Evolutionary conservation across 2,888 invertebrate genomes (phyloP), one percentile per base, ranked within the genome.

Genomic region (Rotaria magnacalcarata): DNA sequence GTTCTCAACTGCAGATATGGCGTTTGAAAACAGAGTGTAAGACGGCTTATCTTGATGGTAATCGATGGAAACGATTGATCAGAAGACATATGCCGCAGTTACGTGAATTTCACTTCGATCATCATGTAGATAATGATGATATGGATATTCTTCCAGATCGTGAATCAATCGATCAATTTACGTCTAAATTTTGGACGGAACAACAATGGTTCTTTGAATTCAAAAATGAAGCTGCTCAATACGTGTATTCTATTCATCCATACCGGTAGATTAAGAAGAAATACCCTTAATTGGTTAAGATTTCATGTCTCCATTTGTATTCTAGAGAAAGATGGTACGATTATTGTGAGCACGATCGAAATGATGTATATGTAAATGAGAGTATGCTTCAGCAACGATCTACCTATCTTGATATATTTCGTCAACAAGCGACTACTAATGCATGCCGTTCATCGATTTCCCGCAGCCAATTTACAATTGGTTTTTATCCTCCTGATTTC

Each of bases 401-500:
- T 52, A 52, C 5, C 8, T 1, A 11, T 52, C 3, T 16, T 52
- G 16, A 52, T 16, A 52, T 52, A 16, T 16, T 14, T 16, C 3
- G 52, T 16, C 52, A 14, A 52, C 14, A 14, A 14, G 14, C 3
- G 52, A 52, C 14, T 52, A 16, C 52, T 52, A 16, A 2, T 52
- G 3, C 16, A 3, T 16, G 11, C 52, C 3, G 3, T 67, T 3
- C 14, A 16, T 34, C 67, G 4, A 67, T 41, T 67, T 14, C 14
- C 50, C 14, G 50, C 50, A 50, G 10, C 14, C 19, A 34, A 34
- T 6, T 67, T 8, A 67, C 14, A 19, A 19, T 67, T 34, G 19
- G 0, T 0, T 7, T 6, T 6, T 19, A 19, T 34, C 0, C 19
- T 3, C 6, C 6, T 1, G 0, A 4, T 7, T 19, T 6, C 34